These are phyloP conservation scores for Didymodactylos carnosus DNA, from an alignment of 2,888 invertebrate species.

Conservation along the genomic window DNA sequence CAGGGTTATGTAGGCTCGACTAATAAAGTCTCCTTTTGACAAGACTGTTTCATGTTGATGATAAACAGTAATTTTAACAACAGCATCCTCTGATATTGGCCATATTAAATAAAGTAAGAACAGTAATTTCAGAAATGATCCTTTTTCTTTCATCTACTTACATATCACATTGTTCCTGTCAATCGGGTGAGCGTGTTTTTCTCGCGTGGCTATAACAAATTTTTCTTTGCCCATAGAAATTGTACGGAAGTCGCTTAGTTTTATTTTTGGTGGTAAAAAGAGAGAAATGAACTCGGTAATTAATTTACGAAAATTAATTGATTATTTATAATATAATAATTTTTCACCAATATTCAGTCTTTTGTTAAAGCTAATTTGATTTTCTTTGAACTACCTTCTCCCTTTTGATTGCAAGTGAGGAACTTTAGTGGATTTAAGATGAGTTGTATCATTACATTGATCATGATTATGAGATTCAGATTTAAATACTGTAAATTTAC, in stretches of 20 bases:
- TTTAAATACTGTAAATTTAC: too few relatives aligned
- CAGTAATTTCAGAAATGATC: neutral
- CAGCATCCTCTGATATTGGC: neutral
- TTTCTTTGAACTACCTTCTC: too few relatives aligned
- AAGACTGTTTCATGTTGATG: slow-evolving; percentile 1
- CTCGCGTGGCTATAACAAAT: slow-evolving; percentile 82
- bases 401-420: too few relatives aligned
- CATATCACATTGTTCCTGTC: slow-evolving; percentile 91
- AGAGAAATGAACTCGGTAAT: too few relatives aligned
- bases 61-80: slow-evolving; percentile 10
- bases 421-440: too few relatives aligned
- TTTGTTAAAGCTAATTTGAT: too few relatives aligned
- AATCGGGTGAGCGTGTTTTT: slow-evolving; percentile 60
- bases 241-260: slow-evolving; percentile 86
- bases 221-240: slow-evolving; percentile 83
- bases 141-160: slow-evolving; percentile 38
- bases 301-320: too few relatives aligned
- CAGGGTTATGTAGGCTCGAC: neutral
- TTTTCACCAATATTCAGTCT: too few relatives aligned
- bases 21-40: slow-evolving; percentile 8
- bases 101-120: neutral
- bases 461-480: too few relatives aligned
- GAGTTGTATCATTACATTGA: too few relatives aligned
- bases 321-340: too few relatives aligned
- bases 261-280: too few relatives aligned